Conservation (phyloP, 2,113 vertebrate species). For the Pygoscelis antarcticus region DNA sequence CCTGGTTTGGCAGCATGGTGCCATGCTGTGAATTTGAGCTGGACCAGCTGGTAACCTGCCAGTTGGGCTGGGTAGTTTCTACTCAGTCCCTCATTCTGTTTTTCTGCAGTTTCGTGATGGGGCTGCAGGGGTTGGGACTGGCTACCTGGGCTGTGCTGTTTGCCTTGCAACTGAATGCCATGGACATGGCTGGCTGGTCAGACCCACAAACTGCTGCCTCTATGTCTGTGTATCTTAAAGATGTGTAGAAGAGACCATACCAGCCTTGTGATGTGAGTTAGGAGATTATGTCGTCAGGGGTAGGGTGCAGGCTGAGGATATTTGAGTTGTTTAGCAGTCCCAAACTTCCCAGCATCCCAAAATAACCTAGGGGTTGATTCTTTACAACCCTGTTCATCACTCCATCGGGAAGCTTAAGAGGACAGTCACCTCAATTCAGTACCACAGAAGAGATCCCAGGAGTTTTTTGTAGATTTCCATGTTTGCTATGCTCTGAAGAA, state of each 20-base stretch:
- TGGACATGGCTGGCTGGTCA: background rate
- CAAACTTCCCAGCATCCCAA: background rate
- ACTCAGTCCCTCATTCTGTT: background rate
- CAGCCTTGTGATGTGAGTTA: background rate
- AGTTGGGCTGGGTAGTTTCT: background rate
- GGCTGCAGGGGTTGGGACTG: background rate
- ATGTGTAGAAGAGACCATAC: background rate
- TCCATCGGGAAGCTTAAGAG: background rate
- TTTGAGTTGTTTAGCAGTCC: background rate
- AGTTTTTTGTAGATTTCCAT: background rate
- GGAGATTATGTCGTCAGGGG: too few species aligned
- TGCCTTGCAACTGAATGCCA: background rate
- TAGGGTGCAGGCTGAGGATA: background rate
- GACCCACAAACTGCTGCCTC: background rate
- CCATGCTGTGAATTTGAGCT: background rate
- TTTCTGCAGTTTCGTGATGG: background rate
- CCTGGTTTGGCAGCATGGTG: background rate
- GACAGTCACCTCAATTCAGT: background rate
- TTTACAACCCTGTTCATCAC: background rate
- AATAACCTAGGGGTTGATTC: background rate
- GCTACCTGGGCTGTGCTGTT: background rate
- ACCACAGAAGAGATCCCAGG: background rate
- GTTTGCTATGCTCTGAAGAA: background rate
- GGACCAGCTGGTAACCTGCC: background rate
- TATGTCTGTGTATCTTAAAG: background rate